Conservation (phyloP, 2,888 invertebrate genomes). For the Allygus modestus region DNA sequence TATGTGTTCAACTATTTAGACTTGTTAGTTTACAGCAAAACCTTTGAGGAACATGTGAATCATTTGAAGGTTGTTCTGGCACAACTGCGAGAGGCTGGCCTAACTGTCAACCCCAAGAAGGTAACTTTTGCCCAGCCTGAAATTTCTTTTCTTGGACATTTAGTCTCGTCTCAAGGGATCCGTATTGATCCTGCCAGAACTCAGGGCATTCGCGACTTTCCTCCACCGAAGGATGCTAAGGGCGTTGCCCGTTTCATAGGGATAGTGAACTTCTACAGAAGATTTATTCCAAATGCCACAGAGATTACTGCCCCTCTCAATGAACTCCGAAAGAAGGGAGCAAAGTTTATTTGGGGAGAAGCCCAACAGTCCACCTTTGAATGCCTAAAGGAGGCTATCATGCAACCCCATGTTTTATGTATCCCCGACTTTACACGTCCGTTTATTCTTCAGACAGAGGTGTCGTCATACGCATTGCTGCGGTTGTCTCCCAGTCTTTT, state of each 20-base stretch:
- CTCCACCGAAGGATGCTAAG: constrained; percentile 34
- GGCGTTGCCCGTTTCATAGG: constrained; percentile 48
- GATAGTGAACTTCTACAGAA: not conserved
- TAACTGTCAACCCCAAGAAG: constrained; percentile 59
- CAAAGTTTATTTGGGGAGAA: constrained; percentile 32
- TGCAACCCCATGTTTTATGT: constrained; percentile 24
- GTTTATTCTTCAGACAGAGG: constrained; percentile 58
- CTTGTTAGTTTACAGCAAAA: not conserved
- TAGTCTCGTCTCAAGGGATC: not conserved
- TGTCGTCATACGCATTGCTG: not conserved
- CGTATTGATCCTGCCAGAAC: constrained; percentile 30
- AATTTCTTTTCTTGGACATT: constrained; percentile 56
- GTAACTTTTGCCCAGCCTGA: not conserved
- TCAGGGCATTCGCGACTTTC: constrained; percentile 34
- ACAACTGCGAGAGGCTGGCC: constrained; percentile 6
- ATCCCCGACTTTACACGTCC: constrained; percentile 37
- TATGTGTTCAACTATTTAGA: not conserved
- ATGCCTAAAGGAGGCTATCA: not conserved
- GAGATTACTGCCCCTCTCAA: constrained; percentile 55
- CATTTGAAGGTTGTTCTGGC: not conserved
- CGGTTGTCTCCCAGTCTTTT: constrained; percentile 5
- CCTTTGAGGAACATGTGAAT: constrained; percentile 7
- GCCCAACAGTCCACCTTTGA: constrained; percentile 41
- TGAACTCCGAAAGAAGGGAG: constrained; percentile 9
- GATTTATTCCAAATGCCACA: constrained; percentile 45